These are phyloP conservation scores for Hylaeus volcanicus DNA, from an alignment of 1,140 invertebrate genomes.

Conservation along the genomic window DNA sequence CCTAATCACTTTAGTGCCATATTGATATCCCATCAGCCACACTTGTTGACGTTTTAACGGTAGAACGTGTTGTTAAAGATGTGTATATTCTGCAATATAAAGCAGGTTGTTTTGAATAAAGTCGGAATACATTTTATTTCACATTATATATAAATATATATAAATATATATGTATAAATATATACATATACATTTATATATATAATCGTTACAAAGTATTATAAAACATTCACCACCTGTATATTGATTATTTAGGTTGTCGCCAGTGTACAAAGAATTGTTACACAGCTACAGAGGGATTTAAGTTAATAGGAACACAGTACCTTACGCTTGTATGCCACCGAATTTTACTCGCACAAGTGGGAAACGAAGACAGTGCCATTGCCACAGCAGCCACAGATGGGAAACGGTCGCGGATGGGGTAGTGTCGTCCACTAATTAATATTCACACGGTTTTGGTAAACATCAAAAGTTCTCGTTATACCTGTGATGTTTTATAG, in stretches of 20 bases:
- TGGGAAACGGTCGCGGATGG: too few species aligned
- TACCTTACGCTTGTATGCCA: too few species aligned
- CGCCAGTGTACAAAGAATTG: slow-evolving; percentile 46
- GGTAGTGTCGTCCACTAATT: too few species aligned
- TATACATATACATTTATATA: not conserved
- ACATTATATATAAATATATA: slow-evolving; percentile 34
- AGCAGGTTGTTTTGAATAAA: slow-evolving; percentile 63
- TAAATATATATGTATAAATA: slow-evolving; percentile 4
- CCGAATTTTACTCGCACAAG: too few species aligned
- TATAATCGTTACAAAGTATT: slow-evolving; percentile 52
- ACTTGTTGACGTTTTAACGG: slow-evolving; percentile 68
- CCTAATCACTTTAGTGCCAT: slow-evolving; percentile 68
- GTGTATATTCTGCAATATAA: slow-evolving; percentile 58
- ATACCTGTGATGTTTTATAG: too few species aligned
- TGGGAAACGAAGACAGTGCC: too few species aligned
- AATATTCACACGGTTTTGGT: too few species aligned
- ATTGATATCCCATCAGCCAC: slow-evolving; percentile 65
- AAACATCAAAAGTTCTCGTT: too few species aligned
- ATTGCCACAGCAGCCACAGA: too few species aligned
- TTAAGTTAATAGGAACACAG: not conserved
- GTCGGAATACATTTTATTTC: slow-evolving; percentile 58
- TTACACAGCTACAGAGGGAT: slow-evolving; percentile 33
- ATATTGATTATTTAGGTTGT: slow-evolving; percentile 52
- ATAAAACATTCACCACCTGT: slow-evolving; percentile 27
- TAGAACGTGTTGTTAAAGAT: slow-evolving; percentile 68